These are phyloP conservation scores for Upupa epops DNA, from an alignment of 2,113 vertebrate species.

Conservation along the genomic window DNA sequence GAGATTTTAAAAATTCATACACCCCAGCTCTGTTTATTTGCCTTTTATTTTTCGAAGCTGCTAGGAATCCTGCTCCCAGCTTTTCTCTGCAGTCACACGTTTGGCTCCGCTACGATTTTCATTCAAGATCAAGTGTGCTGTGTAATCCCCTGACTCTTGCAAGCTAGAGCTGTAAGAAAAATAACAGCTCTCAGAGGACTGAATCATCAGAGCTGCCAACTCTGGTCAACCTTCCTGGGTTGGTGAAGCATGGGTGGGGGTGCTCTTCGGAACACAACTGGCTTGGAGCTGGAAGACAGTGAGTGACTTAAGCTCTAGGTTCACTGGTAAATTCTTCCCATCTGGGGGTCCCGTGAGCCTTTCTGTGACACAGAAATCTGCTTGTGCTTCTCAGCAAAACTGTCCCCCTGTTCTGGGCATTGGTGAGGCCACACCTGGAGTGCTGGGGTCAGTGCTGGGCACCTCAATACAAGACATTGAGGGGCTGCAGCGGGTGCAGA, in stretches of 20 bases:
- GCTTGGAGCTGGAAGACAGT: neutral
- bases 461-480: too few relatives aligned
- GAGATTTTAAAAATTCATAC: conserved; percentile 70
- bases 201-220: conserved; percentile 2
- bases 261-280: neutral
- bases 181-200: conserved; percentile 13
- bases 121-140: neutral
- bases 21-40: conserved; percentile 43
- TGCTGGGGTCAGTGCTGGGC: too few relatives aligned
- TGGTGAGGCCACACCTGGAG: too few relatives aligned
- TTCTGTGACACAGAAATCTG: neutral
- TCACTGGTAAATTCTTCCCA: neutral
- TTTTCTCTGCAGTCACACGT: conserved; percentile 17
- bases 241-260: neutral
- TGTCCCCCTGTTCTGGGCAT: too few relatives aligned
- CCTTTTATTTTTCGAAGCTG: neutral
- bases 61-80: neutral
- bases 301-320: neutral
- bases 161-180: conserved; percentile 7
- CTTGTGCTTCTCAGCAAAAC: neutral
- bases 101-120: conserved; percentile 22
- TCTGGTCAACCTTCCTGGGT: neutral
- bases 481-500: too few relatives aligned
- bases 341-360: neutral
- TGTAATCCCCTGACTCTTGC: conserved; percentile 41